phyloP scores from a whole-genome alignment of 2,888 invertebrate genomes.

The Adela reaumurella region DNA sequence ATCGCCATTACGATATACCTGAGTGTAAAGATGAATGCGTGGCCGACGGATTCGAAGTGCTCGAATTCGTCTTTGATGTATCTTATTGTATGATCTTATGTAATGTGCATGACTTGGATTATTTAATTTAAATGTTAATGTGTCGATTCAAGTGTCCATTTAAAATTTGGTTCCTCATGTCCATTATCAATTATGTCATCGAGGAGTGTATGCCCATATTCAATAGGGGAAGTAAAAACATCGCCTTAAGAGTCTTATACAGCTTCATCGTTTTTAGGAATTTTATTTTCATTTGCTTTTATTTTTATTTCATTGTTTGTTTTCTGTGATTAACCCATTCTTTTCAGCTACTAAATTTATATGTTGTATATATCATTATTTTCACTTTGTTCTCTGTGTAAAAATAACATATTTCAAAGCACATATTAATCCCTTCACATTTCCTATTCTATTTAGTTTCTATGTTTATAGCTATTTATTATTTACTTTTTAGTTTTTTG shows the following conservation, averaged over 20 bases:
- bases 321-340: not conserved
- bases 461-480: not conserved
- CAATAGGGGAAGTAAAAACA: too few species aligned
- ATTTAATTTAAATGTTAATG: not conserved
- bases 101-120: not conserved
- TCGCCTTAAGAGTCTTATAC: too few species aligned
- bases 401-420: not conserved
- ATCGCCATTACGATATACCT: constrained; percentile 44
- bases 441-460: not conserved
- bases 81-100: constrained; percentile 16
- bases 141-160: not conserved
- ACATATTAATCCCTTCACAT: not conserved
- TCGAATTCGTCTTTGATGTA: constrained; percentile 46
- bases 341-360: not conserved
- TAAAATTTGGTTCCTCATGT: not conserved
- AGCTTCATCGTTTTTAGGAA: not conserved
- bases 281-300: constrained; percentile 24
- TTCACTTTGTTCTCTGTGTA: constrained; percentile 1
- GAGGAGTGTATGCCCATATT: too few species aligned
- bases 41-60: constrained; percentile 51
- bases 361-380: not conserved
- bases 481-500: not conserved
- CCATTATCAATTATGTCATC: too few species aligned
- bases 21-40: constrained; percentile 54
- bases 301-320: constrained; percentile 20